These are phyloP conservation scores for Genyomyrus donnyi DNA, from an alignment of 2,113 vertebrate genomes.

Conservation along the genomic window DNA sequence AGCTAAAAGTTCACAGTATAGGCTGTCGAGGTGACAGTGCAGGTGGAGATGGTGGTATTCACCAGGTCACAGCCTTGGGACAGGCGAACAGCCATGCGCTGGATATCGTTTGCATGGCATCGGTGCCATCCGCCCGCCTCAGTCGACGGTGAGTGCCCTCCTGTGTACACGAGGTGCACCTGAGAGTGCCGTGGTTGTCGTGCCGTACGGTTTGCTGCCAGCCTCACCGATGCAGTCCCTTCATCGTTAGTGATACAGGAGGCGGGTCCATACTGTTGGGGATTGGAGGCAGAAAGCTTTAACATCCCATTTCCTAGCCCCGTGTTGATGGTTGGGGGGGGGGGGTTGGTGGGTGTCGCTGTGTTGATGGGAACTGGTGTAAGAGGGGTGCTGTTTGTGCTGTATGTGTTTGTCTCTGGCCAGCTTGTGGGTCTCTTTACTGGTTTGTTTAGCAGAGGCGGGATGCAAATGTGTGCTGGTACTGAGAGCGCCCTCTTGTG, in stretches of 20 bases:
- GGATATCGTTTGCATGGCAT: neutral
- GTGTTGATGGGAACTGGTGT: neutral
- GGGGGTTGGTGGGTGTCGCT: neutral
- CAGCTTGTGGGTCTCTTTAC: neutral
- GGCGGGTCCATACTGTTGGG: neutral
- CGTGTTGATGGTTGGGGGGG: neutral
- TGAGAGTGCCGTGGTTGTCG: neutral
- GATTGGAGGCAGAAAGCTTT: neutral
- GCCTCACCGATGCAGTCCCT: neutral
- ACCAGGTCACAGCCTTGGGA: neutral
- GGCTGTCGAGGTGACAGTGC: neutral
- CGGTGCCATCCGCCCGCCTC: neutral
- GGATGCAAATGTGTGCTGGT: neutral
- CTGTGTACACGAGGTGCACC: neutral
- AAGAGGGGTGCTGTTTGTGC: neutral
- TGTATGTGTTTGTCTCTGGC: neutral
- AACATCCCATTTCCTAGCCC: neutral
- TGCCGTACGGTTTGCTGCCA: neutral
- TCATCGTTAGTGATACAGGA: neutral
- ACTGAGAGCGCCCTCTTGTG: conserved; percentile 44
- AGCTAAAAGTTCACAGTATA: neutral
- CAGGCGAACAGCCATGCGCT: too few relatives aligned
- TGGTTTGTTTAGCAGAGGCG: neutral
- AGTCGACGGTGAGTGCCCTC: neutral
- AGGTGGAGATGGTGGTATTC: neutral